Base-by-base conservation (phyloP, 2,797 vertebrate genomes). In the Coreius guichenoti region DNA sequence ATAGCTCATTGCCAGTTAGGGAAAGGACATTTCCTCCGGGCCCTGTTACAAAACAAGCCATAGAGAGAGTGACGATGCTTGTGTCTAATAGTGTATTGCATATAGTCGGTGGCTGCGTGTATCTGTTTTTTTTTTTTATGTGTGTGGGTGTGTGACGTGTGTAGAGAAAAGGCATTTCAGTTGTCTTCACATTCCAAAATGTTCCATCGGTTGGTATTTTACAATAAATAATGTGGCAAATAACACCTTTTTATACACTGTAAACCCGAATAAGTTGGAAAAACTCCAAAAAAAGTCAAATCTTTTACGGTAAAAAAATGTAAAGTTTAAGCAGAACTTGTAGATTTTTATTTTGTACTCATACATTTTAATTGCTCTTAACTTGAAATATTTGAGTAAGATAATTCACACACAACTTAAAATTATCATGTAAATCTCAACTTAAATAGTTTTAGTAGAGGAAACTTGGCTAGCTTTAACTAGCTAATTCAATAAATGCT, bases 181-280 rank as follows among this genome's bases (percentile, higher is more conserved):
- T 17, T 54, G 86, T 93, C 91, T 92, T 93, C 80, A 70, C 90
- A 91, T 88, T 91, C 89, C 85, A 91, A 90, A 86, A 84, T 87
- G 90, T 92, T 91, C 90, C 90, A 87, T 89, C 89, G 80, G 89
- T 90, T 88, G 85, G 33, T 80, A 74, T 61, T 79, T 75, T 43
- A 93, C 89, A 89, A 87, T 67, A 56, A 80, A 80, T 85, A 89
- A 92, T 86, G 90, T 90, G 89, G 92, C 47, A 17, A n/a, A 49
- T 47, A 21, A 5, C 69, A 67, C 49, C 47, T 82, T 83, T 36
- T 83, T 74, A 82, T 65, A 39, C 36, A 39, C 1, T 39, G 36
- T 39, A 36, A 36, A n/a, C n/a, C n/a, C n/a, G n/a, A n/a, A n/a
- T n/a, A n/a, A n/a, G n/a, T n/a, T n/a, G n/a, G n/a, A n/a, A n/a